A percentile compares a stretch with the other conserved stretches of the same genome.
phyloP scores from a whole-genome alignment of 2,888 invertebrate genomes.

The Trimorus sp. region DNA sequence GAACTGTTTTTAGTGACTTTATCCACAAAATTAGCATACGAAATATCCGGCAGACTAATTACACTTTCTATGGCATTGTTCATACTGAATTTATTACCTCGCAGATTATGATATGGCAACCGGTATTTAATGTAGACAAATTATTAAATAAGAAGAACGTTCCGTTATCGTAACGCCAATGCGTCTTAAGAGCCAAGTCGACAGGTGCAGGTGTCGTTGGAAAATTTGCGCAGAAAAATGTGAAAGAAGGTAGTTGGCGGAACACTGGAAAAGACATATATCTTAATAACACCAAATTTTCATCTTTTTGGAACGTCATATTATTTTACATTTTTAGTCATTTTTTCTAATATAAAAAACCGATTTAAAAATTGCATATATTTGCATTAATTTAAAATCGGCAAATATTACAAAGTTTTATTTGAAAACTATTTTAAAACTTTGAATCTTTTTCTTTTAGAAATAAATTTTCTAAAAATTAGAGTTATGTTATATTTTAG shows the following conservation, averaged over 20 bases:
- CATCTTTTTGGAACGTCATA: too few relatives aligned
- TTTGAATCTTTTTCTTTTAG: too few relatives aligned
- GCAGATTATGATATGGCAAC: conserved; percentile 54
- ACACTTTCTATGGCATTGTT: conserved; percentile 44
- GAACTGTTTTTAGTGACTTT: background rate
- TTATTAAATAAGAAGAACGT: conserved; percentile 56
- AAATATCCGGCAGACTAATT: conserved; percentile 35
- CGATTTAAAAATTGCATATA: too few relatives aligned
- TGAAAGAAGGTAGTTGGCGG: conserved; percentile 27
- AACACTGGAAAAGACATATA: conserved; percentile 32
- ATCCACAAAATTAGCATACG: conserved; percentile 28
- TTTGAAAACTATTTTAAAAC: too few relatives aligned
- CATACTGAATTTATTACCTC: conserved; percentile 39
- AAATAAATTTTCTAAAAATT: too few relatives aligned
- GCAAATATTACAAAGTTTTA: too few relatives aligned
- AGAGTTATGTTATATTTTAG: too few relatives aligned
- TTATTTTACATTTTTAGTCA: too few relatives aligned
- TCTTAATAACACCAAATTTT: too few relatives aligned
- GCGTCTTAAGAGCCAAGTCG: conserved; percentile 36
- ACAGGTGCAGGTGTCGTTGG: conserved; percentile 51
- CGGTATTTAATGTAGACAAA: conserved; percentile 56
- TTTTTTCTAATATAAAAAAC: too few relatives aligned
- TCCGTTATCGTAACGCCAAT: conserved; percentile 50
- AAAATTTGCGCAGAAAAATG: conserved; percentile 37
- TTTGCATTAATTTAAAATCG: too few relatives aligned